Percentiles rank a stretch among this genome's conserved stretches.
Conservation (phyloP, 2,797 vertebrate species). For the Alcedo atthis region DNA sequence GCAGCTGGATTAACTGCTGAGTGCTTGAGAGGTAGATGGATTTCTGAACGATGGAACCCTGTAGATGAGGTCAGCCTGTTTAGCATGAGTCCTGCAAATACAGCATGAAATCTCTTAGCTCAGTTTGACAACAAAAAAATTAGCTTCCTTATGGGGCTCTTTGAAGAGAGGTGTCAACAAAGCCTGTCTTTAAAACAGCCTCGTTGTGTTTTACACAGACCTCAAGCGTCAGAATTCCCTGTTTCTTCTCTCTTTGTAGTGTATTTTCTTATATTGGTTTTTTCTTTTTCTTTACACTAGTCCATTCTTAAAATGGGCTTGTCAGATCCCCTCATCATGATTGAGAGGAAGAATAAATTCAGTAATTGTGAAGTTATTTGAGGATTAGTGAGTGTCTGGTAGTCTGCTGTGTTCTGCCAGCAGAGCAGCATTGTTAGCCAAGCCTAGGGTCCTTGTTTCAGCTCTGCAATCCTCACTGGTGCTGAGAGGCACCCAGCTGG, state of each 20-base stretch:
- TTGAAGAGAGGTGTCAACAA: neutral
- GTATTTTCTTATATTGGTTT: conserved; percentile 12
- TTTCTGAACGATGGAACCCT: neutral
- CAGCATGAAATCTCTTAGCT: neutral
- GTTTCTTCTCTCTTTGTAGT: neutral
- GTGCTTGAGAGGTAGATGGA: rapidly evolving
- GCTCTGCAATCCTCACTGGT: neutral
- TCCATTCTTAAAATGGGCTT: conserved; percentile 29
- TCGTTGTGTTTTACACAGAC: neutral
- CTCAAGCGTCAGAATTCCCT: neutral
- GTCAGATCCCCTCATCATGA: conserved; percentile 10
- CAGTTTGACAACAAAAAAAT: neutral
- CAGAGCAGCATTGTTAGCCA: neutral
- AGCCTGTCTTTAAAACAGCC: neutral
- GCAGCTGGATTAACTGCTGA: neutral
- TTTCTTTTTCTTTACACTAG: neutral
- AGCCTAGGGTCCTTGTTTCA: neutral
- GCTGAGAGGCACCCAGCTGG: neutral
- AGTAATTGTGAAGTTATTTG: conserved; percentile 15
- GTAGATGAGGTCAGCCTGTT: neutral
- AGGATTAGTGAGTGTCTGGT: neutral
- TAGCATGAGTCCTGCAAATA: neutral
- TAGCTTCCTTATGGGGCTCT: neutral
- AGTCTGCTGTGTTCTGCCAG: neutral
- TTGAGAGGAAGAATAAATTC: conserved; percentile 19